Evolutionary conservation across 2,888 invertebrate genomes (phyloP).

Genomic region (Monopis laevigella): DNA sequence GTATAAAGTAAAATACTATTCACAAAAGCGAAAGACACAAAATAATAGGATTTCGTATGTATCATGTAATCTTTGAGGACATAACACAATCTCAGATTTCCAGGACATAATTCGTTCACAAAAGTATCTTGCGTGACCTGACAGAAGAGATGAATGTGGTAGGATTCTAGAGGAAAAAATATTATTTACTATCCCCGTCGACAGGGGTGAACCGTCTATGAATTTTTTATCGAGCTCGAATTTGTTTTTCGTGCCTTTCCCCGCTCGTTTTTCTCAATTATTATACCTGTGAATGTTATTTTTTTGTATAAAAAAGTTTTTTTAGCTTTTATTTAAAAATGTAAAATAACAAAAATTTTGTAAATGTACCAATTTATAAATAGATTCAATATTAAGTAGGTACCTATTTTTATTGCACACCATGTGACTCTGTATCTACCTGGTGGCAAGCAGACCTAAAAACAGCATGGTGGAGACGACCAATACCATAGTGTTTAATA

Average conservation of each 20-base stretch:
- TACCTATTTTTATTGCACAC: too few relatives aligned
- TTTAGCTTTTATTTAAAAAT: too few relatives aligned
- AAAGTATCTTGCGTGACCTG: constrained; percentile 22
- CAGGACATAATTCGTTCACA: constrained; percentile 9
- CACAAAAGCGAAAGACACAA: too few relatives aligned
- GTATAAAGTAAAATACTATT: too few relatives aligned
- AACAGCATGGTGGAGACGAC: too few relatives aligned
- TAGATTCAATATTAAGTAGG: too few relatives aligned
- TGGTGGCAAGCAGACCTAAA: too few relatives aligned
- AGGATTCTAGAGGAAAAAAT: constrained; percentile 35
- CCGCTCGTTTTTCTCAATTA: constrained; percentile 11
- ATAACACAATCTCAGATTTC: constrained; percentile 6
- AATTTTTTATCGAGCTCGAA: constrained; percentile 29
- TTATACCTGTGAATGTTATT: constrained; percentile 8
- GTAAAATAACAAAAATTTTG: too few relatives aligned
- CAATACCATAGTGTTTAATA: too few relatives aligned
- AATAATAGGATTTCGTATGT: constrained; percentile 5
- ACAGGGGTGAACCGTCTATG: constrained; percentile 28
- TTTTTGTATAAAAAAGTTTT: too few relatives aligned
- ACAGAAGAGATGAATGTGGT: constrained; percentile 30
- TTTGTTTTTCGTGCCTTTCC: constrained; percentile 10
- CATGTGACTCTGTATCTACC: too few relatives aligned
- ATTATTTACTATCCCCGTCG: constrained; percentile 32
- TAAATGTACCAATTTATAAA: too few relatives aligned
- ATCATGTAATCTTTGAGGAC: constrained; percentile 7